Evolutionary conservation across 2,113 vertebrate species (phyloP), one percentile per base, ranked within the genome.

Genomic region (Cephalopholis sonnerati): DNA sequence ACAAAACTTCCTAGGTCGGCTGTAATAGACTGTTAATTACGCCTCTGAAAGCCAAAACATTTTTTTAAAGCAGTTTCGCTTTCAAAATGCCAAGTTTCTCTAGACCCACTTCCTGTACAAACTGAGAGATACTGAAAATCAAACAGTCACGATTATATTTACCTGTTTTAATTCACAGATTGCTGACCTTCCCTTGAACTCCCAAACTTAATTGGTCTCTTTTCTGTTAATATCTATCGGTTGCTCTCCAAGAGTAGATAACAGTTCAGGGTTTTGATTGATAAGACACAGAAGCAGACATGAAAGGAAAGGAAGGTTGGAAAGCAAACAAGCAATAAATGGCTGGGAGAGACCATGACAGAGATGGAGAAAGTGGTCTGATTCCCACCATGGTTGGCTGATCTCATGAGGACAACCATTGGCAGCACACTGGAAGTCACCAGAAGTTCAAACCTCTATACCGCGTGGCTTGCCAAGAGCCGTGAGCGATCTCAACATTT

Each of bases 41-140:
- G 11, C 12, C 55, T 6, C 39, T 29, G 50, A 51, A 24, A 65
- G 59, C 54, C 66, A 54, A 79, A 76, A 73, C 24, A 25, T 5
- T 74, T 69, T 27, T 69, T 58, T 12, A 74, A 61, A 80, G 46
- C 16, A 76, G 85, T 67, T 83, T 44, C 16, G 17, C 53, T 61
- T 81, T 48, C 12, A 61, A 44, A 77, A 62, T 10, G 46, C 48
- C n/a, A 22, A 7, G n/a, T 77, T 41, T 29, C 68, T 72, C 63
- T 27, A 79, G 44, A 17, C 32, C 15, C 61, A 25, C 24, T 24
- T 58, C 78, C 36, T 50, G 36, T 39, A 32, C 18, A 73, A 77
- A 74, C 55, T 25, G 53, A 74, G 50, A 25, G 58, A 61, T 32
- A 24, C 58, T 27, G 39, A 62, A 70, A 74, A 65, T 70, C 69